phyloP scores from a whole-genome alignment of 2,797 vertebrate genomes.

The Rhinogobio ventralis region DNA sequence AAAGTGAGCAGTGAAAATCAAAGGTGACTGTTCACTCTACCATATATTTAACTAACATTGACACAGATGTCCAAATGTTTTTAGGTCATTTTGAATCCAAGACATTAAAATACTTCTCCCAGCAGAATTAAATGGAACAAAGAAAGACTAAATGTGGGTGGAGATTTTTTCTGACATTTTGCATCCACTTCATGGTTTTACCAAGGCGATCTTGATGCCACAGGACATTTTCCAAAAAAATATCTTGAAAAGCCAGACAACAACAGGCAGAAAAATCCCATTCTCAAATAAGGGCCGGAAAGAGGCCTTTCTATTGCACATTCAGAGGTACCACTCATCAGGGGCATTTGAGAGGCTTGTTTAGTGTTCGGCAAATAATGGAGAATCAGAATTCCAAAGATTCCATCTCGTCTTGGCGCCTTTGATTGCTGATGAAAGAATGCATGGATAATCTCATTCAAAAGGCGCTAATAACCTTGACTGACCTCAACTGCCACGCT shows the following conservation, averaged over 20 bases:
- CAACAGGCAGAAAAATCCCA: neutral
- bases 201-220: neutral
- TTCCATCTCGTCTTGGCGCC: slow-evolving; percentile 31
- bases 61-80: slow-evolving; percentile 14
- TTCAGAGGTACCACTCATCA: slow-evolving; percentile 4
- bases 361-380: slow-evolving; percentile 37
- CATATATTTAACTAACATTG: slow-evolving; percentile 14
- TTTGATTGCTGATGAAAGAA: slow-evolving; percentile 52
- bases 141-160: neutral
- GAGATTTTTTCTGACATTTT: slow-evolving; percentile 14
- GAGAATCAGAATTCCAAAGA: slow-evolving; percentile 47
- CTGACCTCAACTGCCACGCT: slow-evolving; percentile 47
- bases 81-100: neutral
- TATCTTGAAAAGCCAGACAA: neutral
- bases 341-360: slow-evolving; percentile 19
- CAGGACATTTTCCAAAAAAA: slow-evolving; percentile 7
- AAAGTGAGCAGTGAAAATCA: slow-evolving; percentile 16
- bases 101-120: neutral
- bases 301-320: slow-evolving; percentile 22
- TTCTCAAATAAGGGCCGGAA: slow-evolving; percentile 19
- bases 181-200: neutral
- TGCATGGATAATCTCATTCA: slow-evolving; percentile 60
- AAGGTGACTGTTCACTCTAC: slow-evolving; percentile 14
- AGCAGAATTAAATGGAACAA: neutral
- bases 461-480: slow-evolving; percentile 58